A percentile compares a stretch with the other conserved stretches of the same genome.
phyloP scores from a whole-genome alignment of 2,797 vertebrate genomes.

The Rhabdophis nuchalis region DNA sequence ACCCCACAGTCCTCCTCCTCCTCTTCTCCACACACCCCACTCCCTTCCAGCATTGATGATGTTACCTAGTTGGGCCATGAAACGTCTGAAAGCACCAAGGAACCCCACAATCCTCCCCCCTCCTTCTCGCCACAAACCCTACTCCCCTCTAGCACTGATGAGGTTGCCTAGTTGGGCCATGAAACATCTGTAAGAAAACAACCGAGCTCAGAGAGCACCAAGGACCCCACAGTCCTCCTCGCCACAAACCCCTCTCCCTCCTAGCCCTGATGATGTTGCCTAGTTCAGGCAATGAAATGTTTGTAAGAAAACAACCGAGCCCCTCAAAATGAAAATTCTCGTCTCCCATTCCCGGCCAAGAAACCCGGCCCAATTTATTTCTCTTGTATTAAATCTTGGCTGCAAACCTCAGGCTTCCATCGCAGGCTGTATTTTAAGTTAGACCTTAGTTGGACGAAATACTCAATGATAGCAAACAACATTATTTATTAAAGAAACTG shows the following conservation, averaged over 20 bases:
- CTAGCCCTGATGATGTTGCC: neutral
- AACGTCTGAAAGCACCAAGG: no score
- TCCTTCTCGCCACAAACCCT: no score
- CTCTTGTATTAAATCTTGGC: slow-evolving; percentile 37
- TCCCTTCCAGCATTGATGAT: neutral
- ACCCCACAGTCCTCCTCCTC: no score
- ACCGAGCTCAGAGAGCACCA: no score
- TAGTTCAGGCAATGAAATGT: neutral
- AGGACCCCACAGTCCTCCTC: no score
- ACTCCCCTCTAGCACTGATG: no score
- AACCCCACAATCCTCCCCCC: no score
- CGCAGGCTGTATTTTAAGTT: neutral
- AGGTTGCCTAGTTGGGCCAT: no score
- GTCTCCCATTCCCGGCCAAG: slow-evolving; percentile 36
- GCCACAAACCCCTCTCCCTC: neutral
- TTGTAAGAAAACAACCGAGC: neutral
- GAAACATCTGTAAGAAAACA: no score
- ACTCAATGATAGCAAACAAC: neutral
- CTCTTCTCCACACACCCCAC: no score
- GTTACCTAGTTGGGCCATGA: no score
- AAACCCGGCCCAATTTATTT: slow-evolving; percentile 50
- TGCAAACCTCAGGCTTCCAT: slow-evolving; percentile 45
- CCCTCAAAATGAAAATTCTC: neutral
- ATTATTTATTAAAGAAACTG: neutral
- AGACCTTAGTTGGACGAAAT: slow-evolving; percentile 18